Evolutionary conservation across 2,797 vertebrate genomes (phyloP).

Genomic region (Amphiprion clarkii): DNA sequence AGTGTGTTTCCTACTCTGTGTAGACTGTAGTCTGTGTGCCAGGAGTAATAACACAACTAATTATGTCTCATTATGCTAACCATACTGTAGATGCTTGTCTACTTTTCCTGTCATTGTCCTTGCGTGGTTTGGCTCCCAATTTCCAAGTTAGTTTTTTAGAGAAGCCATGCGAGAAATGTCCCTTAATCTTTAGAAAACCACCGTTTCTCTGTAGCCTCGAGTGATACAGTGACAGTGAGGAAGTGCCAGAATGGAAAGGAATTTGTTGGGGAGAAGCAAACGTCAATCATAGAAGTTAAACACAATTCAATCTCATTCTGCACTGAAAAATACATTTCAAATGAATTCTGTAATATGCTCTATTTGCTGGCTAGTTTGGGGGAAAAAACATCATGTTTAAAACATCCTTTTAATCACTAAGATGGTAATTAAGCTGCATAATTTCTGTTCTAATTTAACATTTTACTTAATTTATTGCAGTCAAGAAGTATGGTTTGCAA

Average conservation of each 20-base stretch:
- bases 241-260: conserved; percentile 51
- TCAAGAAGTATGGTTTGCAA: background rate
- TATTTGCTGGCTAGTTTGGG: conserved; percentile 39
- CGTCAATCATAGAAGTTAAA: conserved; percentile 54
- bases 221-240: conserved; percentile 57
- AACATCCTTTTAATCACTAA: conserved; percentile 49
- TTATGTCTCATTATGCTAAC: conserved; percentile 71
- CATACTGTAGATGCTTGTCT: conserved; percentile 36
- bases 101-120: conserved; percentile 69
- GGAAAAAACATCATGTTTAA: conserved; percentile 49
- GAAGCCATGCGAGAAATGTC: conserved; percentile 54
- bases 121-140: conserved; percentile 72
- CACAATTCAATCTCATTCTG: conserved; percentile 18
- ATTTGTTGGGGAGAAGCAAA: conserved; percentile 55
- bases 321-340: conserved; percentile 30
- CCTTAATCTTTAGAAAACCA: conserved; percentile 67
- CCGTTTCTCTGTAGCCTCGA: conserved; percentile 45
- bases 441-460: conserved; percentile 33
- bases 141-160: conserved; percentile 61
- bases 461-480: conserved; percentile 18
- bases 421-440: conserved; percentile 61
- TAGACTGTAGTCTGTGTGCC: conserved; percentile 51
- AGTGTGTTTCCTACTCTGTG: conserved; percentile 29
- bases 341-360: conserved; percentile 35
- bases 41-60: conserved; percentile 61